A percentile compares a stretch with the other conserved stretches of the same genome.
Evolutionary conservation across 2,888 invertebrate species (phyloP).

Genomic region (Mimumesa dahlbomi): DNA sequence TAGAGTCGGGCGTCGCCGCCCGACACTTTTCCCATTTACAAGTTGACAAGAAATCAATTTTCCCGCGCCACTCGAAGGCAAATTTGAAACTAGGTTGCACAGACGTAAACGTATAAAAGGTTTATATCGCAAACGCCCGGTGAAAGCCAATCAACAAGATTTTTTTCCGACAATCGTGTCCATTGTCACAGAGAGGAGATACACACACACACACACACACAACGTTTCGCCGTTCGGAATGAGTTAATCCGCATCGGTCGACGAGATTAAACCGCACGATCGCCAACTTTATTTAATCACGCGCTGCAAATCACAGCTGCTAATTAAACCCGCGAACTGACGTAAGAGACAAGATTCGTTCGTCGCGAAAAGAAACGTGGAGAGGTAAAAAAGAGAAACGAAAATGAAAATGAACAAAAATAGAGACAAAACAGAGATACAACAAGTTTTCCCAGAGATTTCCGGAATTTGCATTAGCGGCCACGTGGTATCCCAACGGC

Average conservation of each 20-base stretch:
- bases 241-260: not conserved
- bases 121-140: too few species aligned
- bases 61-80: too few species aligned
- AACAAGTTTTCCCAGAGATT: too few species aligned
- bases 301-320: not conserved
- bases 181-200: too few species aligned
- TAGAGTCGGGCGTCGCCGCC: too few species aligned
- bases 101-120: not conserved
- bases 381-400: too few species aligned
- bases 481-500: not conserved
- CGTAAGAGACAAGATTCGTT: not conserved
- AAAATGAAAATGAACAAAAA: too few species aligned
- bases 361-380: not conserved
- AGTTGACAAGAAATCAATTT: too few species aligned
- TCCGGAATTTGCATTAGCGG: constrained; percentile 2
- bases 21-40: too few species aligned
- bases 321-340: constrained; percentile 5
- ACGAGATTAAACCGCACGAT: constrained; percentile 1
- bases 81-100: not conserved
- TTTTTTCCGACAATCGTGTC: not conserved
- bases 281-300: not conserved
- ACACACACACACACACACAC: too few species aligned
- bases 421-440: too few species aligned
- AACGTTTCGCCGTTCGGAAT: not conserved
- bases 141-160: not conserved